Evolutionary conservation across 2,113 vertebrate genomes (phyloP).

Genomic region (Plotosus lineatus): DNA sequence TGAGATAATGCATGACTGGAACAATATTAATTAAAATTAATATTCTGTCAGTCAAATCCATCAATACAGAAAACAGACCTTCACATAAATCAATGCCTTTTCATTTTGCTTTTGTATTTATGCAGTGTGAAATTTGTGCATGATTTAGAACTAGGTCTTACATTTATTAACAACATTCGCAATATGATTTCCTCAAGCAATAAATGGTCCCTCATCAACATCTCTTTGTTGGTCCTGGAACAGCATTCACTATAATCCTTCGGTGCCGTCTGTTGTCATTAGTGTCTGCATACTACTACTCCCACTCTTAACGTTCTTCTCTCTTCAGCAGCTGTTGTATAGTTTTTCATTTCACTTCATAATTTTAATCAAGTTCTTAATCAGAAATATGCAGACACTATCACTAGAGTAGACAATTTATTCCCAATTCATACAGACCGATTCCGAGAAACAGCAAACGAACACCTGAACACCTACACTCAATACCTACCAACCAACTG

Average conservation of each 20-base stretch:
- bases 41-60: not conserved
- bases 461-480: not conserved
- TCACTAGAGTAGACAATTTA: not conserved
- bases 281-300: not conserved
- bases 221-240: constrained; percentile 4
- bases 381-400: not conserved
- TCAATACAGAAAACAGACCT: not conserved
- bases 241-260: not conserved
- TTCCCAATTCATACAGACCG: not conserved
- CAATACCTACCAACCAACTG: not conserved
- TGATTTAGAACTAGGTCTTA: not conserved
- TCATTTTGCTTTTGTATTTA: not conserved
- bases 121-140: not conserved
- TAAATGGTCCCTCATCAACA: constrained; percentile 3
- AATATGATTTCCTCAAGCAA: not conserved
- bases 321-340: not conserved
- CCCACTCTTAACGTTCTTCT: not conserved
- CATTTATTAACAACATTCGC: not conserved
- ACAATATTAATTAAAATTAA: not conserved
- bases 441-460: not conserved
- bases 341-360: not conserved
- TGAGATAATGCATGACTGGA: not conserved
- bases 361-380: not conserved
- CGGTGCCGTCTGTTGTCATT: not conserved
- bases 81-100: not conserved